phyloP scores from a whole-genome alignment of 1,140 invertebrate genomes.

The Aphelenchoides fujianensis region DNA sequence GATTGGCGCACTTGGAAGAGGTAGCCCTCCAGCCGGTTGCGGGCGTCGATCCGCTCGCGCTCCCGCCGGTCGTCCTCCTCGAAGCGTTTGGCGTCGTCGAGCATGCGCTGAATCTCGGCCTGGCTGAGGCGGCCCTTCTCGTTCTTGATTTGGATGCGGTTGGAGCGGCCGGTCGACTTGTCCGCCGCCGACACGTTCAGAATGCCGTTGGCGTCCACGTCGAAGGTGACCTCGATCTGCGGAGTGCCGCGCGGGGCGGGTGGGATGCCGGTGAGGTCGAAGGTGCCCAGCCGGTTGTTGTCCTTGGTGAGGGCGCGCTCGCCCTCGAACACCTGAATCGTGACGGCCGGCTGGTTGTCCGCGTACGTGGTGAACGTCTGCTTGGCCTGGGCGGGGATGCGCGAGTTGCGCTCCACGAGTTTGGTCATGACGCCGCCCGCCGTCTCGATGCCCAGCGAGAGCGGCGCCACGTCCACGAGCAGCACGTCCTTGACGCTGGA shows the following conservation, averaged over 20 bases:
- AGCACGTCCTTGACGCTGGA: slow-evolving; percentile 86
- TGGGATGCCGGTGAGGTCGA: slow-evolving; percentile 69
- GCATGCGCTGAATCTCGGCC: slow-evolving; percentile 95
- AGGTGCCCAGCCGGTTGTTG: slow-evolving; percentile 68
- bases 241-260: slow-evolving; percentile 69
- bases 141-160: slow-evolving; percentile 87
- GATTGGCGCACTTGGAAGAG: slow-evolving; percentile 88
- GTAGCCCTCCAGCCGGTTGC: slow-evolving; percentile 90
- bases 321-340: slow-evolving; percentile 76
- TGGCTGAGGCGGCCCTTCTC: slow-evolving; percentile 93
- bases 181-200: slow-evolving; percentile 66
- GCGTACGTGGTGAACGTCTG: slow-evolving; percentile 94
- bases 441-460: slow-evolving; percentile 95
- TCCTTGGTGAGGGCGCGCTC: slow-evolving; percentile 71
- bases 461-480: slow-evolving; percentile 85
- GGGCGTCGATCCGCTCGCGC: slow-evolving; percentile 76
- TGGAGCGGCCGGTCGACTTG: slow-evolving; percentile 83
- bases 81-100: slow-evolving; percentile 92
- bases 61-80: slow-evolving; percentile 84
- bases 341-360: slow-evolving; percentile 89
- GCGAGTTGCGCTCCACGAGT: slow-evolving; percentile 78
- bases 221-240: slow-evolving; percentile 71
- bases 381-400: slow-evolving; percentile 90
- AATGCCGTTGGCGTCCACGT: slow-evolving; percentile 69
- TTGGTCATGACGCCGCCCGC: slow-evolving; percentile 90